Evolutionary conservation across 2,888 invertebrate genomes (phyloP), one percentile per base, ranked within the genome.

Genomic region (Hypolimnas misippus): DNA sequence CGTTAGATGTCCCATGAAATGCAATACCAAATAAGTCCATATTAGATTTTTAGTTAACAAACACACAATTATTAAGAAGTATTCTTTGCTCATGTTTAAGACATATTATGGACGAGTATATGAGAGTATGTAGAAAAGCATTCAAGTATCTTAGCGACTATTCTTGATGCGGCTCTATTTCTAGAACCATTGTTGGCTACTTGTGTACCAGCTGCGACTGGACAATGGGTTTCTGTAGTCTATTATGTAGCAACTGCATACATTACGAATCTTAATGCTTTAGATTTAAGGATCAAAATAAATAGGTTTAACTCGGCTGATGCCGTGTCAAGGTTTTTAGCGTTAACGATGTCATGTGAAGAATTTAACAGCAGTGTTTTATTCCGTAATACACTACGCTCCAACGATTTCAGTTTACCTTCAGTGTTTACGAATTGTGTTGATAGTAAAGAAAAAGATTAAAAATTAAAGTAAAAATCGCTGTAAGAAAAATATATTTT

Each of bases 131-230:
- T 4, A 5, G 8, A 2, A 12, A 21, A 44, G 4, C 3, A 44
- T 21, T n/a, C 12, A 21, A 21, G 19, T 21, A 19, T 44, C 44
- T 7, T 19, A n/a, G 19, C 4, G 3, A 14, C 25, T 29, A 25
- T 25, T 29, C 25, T 29, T 29, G 19, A 38, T 31, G 16, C 33
- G 40, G 21, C 33, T 33, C 54, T 57, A 54, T 46, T 62, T 38
- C 31, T 14, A 57, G 57, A 44, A 12, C 57, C 29, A 64, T 68
- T 68, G 68, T 68, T 50, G 61, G 38, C 50, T 49, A 56, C 58
- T 59, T 54, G 42, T 44, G 17, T 10, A 44, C 44, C 19, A 21
- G 38, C 12, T 49, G 10, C 40, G 21, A 57, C 53, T 57, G 53
- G 61, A 65, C 61, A 65, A 61, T 61, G 53, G 57, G 40, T 42